Base-by-base conservation (phyloP, 2,113 vertebrate genomes). In the Paraplagusia blochii region DNA sequence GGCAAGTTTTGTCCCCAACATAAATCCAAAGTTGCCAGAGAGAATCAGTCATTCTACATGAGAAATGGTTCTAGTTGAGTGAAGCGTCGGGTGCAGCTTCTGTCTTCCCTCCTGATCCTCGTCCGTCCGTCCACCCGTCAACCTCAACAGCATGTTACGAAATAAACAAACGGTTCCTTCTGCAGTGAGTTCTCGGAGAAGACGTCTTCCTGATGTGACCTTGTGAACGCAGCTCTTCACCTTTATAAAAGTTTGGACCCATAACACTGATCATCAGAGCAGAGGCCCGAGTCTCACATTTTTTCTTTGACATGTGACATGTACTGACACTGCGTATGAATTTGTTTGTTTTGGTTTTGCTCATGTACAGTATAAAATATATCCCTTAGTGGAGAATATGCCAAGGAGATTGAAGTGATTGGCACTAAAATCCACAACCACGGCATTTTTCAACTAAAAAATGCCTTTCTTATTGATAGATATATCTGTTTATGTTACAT, bases 31-130 rank as follows among this genome's bases (percentile, higher is more conserved):
- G 35, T 43, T 48, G 36, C 44, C 51, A 16, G 44, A 58, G 11
- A 58, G 65, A 76, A 65, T 55, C 44, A 11, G 43, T 16, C 14
- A 38, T 54, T 42, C 53, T 35, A 22, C 59, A 69, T 42, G 22
- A 44, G 43, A 53, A 44, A 53, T 54, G 50, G 45, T 60, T 56
- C 61, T 49, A 44, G 62, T 40, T 71, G 47, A 58, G 66, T 74
- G 76, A 59, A 64, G 77, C 71, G 62, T 66, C 66, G 74, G 77
- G 75, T 82, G 79, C 81, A 81, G 74, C 76, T 79, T 59, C 51
- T 55, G 78, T 84, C 81, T 84, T 85, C 86, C 85, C 71, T 54
- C 69, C 40, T 49, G 54, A 61, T 62, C 43, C 50, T 73, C 49
- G 67, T 59, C 49, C 33, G 13, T 70, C 73, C 62, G 13, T 60